Conservation (phyloP, 2,113 vertebrate genomes). For the Nansenia antarctica region DNA sequence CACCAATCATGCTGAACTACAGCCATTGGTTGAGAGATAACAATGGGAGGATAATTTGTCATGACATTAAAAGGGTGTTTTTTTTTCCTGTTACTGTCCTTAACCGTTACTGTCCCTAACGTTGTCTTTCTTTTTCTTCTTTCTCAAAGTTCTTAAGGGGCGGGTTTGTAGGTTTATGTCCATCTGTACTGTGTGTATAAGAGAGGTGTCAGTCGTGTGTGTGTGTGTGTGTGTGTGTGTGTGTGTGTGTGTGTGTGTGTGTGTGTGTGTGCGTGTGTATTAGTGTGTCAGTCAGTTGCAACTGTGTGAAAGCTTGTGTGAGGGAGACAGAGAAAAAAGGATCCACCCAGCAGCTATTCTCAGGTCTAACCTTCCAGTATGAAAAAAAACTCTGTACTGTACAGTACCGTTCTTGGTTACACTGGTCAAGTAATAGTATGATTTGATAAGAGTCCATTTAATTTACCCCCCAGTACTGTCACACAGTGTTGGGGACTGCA, state of each 20-base stretch:
- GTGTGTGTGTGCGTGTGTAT: background rate
- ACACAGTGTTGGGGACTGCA: too few relatives aligned
- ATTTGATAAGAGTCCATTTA: too few relatives aligned
- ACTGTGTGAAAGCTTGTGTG: background rate
- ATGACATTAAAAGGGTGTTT: background rate
- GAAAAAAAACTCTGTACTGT: too few relatives aligned
- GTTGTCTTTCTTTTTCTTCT: background rate
- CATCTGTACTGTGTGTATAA: background rate
- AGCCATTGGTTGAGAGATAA: conserved; percentile 10
- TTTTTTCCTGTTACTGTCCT: background rate
- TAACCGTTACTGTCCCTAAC: background rate
- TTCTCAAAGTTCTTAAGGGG: background rate
- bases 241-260: background rate
- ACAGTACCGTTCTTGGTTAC: too few relatives aligned
- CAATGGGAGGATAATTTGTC: conserved; percentile 16
- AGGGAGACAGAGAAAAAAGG: background rate
- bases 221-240: background rate
- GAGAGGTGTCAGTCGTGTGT: background rate
- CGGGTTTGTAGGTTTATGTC: background rate
- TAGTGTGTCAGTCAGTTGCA: too few relatives aligned
- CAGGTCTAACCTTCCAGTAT: too few relatives aligned
- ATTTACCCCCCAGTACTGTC: too few relatives aligned
- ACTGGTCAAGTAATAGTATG: too few relatives aligned
- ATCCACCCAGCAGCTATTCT: background rate
- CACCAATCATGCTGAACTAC: conserved; percentile 22